A percentile compares a stretch with the other conserved stretches of the same genome.
Conservation (phyloP, 2,113 vertebrate genomes). For the Ivindomyrus marchei region DNA sequence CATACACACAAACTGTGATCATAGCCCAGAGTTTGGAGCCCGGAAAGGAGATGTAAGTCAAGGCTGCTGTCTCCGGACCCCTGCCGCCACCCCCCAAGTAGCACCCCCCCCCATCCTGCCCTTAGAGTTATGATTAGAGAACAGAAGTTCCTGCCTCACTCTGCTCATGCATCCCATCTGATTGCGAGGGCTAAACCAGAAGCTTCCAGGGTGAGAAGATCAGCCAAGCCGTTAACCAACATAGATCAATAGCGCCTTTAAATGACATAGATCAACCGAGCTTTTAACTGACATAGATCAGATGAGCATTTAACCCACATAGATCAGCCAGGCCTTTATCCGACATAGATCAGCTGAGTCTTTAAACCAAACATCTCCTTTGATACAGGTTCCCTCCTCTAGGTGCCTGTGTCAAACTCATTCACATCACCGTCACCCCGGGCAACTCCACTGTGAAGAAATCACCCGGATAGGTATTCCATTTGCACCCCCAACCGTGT, state of each 20-base stretch:
- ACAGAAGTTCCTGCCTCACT: conserved; percentile 55
- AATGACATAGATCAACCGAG: conserved; percentile 24
- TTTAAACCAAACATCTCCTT: conserved; percentile 41
- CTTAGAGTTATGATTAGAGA: conserved; percentile 53
- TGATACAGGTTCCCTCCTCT: conserved; percentile 42
- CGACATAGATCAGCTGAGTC: conserved; percentile 12
- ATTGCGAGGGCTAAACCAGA: not conserved
- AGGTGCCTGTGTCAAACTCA: conserved; percentile 33
- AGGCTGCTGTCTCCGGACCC: conserved; percentile 38
- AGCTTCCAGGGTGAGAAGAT: conserved; percentile 42
- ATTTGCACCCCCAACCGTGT: not conserved
- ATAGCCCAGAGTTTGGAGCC: conserved; percentile 20
- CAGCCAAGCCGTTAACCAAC: conserved; percentile 39
- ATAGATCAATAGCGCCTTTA: conserved; percentile 17
- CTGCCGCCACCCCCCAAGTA: not conserved
- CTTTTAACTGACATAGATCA: not conserved
- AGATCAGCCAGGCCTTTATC: not conserved
- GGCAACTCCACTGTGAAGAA: not conserved
- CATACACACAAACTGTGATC: conserved; percentile 11
- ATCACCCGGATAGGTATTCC: not conserved
- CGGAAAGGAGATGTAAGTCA: conserved; percentile 49
- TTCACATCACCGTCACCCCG: conserved; percentile 24
- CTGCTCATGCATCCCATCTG: conserved; percentile 44
- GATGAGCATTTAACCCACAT: not conserved
- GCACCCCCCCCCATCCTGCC: conserved; percentile 24